phyloP scores from a whole-genome alignment of 2,888 invertebrate genomes.

The Graphium colonna region DNA sequence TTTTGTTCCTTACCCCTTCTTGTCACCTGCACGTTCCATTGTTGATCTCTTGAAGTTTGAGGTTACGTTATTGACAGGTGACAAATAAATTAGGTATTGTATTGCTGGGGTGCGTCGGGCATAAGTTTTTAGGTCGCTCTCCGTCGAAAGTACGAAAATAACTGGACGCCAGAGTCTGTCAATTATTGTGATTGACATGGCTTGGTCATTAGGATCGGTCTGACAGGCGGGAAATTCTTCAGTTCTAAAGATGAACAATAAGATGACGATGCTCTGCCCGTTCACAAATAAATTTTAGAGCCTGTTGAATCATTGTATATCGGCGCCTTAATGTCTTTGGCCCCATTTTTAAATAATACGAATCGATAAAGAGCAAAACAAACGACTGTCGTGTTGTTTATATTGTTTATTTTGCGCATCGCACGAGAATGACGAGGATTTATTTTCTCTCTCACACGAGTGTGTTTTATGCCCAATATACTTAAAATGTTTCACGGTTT shows the following conservation, averaged over 20 bases:
- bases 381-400: neutral
- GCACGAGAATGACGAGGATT: neutral
- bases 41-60: constrained; percentile 69
- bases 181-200: constrained; percentile 76
- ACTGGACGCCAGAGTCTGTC: constrained; percentile 57
- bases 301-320: neutral
- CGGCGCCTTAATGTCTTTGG: neutral
- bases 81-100: constrained; percentile 37
- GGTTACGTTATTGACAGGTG: constrained; percentile 72
- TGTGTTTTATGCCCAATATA: too few species aligned
- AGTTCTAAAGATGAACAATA: constrained; percentile 18
- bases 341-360: neutral
- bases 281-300: constrained; percentile 5
- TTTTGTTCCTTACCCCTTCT: constrained; percentile 36
- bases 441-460: neutral
- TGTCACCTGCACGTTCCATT: constrained; percentile 62
- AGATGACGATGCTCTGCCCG: neutral
- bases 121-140: constrained; percentile 29
- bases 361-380: constrained; percentile 1
- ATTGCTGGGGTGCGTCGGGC: constrained; percentile 25
- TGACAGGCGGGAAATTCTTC: constrained; percentile 33
- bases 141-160: constrained; percentile 43
- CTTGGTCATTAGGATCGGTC: constrained; percentile 60
- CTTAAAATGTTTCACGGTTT: too few species aligned
- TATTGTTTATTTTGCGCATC: neutral